A percentile compares a stretch with the other conserved stretches of the same genome.
These are phyloP conservation scores for Brachyptera putata DNA, from an alignment of 2,888 invertebrate genomes.

Conservation along the genomic window DNA sequence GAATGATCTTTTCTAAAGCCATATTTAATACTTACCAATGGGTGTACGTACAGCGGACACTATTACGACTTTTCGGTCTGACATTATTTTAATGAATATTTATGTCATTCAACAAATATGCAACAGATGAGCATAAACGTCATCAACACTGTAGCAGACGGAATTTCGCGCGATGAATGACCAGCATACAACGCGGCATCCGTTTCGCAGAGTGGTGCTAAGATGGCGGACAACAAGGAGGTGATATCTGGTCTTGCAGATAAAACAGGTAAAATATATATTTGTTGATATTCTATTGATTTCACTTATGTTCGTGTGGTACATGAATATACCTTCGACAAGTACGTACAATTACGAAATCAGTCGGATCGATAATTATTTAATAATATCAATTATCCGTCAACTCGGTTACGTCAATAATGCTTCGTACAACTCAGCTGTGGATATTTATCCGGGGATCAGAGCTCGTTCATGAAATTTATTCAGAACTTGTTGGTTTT, in stretches of 20 bases:
- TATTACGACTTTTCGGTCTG: conserved; percentile 58
- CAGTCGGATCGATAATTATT: neutral
- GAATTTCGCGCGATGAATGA: conserved; percentile 16
- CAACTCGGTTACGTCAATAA: conserved; percentile 10
- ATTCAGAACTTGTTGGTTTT: no score
- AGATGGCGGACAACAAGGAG: conserved; percentile 31
- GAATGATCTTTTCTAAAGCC: neutral
- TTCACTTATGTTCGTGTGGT: no score
- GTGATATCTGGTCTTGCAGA: conserved; percentile 26
- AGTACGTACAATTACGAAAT: no score
- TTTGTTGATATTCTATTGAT: neutral
- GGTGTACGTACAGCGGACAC: conserved; percentile 79
- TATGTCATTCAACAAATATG: no score
- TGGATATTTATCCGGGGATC: neutral
- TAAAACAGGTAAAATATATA: conserved; percentile 30
- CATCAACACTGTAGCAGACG: conserved; percentile 10
- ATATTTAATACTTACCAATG: conserved; percentile 60
- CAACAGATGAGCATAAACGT: neutral
- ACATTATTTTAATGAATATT: no score
- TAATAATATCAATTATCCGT: neutral
- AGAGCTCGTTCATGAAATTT: no score
- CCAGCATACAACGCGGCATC: neutral
- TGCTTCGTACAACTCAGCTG: neutral
- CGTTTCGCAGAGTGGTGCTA: conserved; percentile 28
- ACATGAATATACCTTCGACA: no score